These are phyloP conservation scores for Myopa tessellatipennis DNA, from an alignment of 2,888 invertebrate species.

Conservation along the genomic window DNA sequence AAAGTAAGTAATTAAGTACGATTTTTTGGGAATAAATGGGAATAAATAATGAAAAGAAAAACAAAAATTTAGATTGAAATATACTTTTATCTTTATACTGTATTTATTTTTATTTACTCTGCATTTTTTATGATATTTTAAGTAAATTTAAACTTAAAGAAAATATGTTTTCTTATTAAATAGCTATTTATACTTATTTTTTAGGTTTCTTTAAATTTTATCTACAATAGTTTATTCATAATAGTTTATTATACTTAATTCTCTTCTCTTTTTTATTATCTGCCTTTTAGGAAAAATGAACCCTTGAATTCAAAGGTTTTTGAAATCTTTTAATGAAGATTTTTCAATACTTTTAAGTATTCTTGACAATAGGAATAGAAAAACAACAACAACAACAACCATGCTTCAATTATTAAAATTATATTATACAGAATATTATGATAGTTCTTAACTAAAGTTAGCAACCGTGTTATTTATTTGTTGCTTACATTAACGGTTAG, in stretches of 20 bases:
- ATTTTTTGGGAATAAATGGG: background rate
- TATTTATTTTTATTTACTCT: background rate
- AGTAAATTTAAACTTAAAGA: no score
- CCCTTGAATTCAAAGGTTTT: background rate
- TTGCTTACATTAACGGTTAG: background rate
- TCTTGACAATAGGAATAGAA: background rate
- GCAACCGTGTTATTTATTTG: no score
- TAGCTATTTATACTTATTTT: background rate
- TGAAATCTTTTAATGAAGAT: background rate
- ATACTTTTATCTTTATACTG: background rate
- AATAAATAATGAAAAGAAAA: no score
- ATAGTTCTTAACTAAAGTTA: no score
- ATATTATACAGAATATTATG: background rate
- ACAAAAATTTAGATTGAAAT: no score
- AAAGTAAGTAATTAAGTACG: background rate
- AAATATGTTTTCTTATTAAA: no score
- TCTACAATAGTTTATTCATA: background rate
- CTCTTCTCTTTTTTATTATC: background rate
- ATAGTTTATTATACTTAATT: background rate
- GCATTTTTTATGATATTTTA: no score
- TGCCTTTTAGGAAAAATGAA: no score
- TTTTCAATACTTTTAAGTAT: background rate
- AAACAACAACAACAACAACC: background rate
- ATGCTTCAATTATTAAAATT: background rate
- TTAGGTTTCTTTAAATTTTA: background rate